These are phyloP conservation scores for Nephila pilipes DNA, from an alignment of 1,140 invertebrate species.

Conservation along the genomic window DNA sequence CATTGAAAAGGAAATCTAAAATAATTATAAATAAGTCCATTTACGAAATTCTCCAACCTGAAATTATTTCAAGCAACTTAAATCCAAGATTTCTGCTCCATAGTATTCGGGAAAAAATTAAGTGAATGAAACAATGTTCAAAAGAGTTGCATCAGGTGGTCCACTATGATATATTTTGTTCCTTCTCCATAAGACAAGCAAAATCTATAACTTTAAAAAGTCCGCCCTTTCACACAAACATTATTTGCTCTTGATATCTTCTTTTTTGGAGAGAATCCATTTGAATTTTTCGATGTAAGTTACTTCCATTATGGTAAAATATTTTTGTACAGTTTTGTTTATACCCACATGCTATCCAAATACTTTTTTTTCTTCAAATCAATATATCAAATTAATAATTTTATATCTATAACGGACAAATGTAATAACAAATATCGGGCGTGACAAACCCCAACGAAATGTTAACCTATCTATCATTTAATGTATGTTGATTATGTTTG, in stretches of 20 bases:
- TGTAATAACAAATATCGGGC: no score
- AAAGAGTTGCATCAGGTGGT: neutral
- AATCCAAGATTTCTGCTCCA: neutral
- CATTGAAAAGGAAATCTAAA: no score
- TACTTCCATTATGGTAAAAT: neutral
- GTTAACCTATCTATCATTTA: no score
- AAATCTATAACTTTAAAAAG: conserved; percentile 3
- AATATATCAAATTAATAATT: no score
- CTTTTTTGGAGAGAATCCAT: neutral
- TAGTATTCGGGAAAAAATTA: neutral
- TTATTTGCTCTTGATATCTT: conserved; percentile 4
- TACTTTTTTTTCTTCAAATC: no score
- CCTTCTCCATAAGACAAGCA: neutral
- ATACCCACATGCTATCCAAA: neutral
- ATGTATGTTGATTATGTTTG: no score
- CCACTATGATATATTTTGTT: neutral
- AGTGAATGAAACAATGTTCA: neutral
- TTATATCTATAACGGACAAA: no score
- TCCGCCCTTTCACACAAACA: neutral
- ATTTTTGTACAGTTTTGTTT: neutral
- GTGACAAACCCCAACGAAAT: no score
- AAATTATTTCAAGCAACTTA: neutral
- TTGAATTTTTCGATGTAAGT: neutral
- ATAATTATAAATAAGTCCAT: neutral
- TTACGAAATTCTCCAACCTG: neutral